Conservation (phyloP, 2,888 invertebrate genomes). For the Ectemnius cavifrons region DNA sequence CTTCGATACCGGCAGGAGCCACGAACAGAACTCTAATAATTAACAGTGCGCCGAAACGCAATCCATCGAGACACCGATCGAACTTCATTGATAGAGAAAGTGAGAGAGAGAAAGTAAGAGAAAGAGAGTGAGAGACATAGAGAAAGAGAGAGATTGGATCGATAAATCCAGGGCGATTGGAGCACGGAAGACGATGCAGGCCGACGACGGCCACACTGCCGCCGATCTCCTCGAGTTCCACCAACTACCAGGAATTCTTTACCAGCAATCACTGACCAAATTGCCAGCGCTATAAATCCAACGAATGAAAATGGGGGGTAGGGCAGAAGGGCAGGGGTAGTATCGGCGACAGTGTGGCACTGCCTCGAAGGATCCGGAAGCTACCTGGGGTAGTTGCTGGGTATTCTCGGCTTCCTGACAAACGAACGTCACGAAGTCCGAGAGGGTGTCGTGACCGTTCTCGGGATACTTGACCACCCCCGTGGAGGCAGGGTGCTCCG, state of each 20-base stretch:
- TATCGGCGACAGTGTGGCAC: conserved; percentile 24
- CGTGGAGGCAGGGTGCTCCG: conserved; percentile 78
- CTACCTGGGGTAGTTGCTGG: conserved; percentile 87
- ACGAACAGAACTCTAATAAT: background rate
- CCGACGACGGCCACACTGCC: conserved; percentile 56
- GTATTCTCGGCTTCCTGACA: conserved; percentile 94
- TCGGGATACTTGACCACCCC: conserved; percentile 86
- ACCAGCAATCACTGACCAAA: background rate
- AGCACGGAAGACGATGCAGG: conserved; percentile 66
- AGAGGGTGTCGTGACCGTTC: conserved; percentile 93
- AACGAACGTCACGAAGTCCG: conserved; percentile 97
- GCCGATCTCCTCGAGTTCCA: conserved; percentile 19
- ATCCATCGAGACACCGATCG: background rate
- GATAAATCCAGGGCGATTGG: conserved; percentile 70
- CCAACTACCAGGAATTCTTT: background rate
- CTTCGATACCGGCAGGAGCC: no score
- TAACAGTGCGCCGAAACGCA: background rate
- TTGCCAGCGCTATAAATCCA: background rate
- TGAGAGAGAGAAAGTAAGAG: background rate
- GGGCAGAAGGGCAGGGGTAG: background rate
- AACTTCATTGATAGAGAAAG: background rate
- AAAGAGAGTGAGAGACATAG: background rate
- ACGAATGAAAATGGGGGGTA: background rate
- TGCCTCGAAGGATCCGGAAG: conserved; percentile 59
- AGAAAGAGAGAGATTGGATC: conserved; percentile 1